Conservation (phyloP, 1,140 invertebrate genomes). For the Pseudomyrmex gracilis region DNA sequence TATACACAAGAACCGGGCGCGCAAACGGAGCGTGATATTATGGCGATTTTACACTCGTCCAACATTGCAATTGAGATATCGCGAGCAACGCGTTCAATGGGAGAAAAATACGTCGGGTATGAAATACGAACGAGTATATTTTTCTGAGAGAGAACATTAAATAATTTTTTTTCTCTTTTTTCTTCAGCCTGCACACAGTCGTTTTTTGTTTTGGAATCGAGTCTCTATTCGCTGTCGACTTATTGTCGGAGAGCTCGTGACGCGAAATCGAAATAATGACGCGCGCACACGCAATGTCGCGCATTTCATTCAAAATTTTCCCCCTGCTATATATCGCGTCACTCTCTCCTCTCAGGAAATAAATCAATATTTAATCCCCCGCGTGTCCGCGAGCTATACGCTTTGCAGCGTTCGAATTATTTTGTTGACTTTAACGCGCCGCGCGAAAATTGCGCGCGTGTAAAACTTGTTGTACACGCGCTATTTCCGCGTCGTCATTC, state of each 20-base stretch:
- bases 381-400: slow-evolving; percentile 19
- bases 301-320: slow-evolving; percentile 22
- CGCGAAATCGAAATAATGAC: neutral
- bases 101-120: neutral
- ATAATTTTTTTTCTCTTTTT: neutral
- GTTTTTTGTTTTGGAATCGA: neutral
- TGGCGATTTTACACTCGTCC: slow-evolving; percentile 6
- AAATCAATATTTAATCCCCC: slow-evolving; percentile 57
- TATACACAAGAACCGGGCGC: neutral
- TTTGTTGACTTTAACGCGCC: slow-evolving; percentile 55
- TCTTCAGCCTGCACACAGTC: neutral
- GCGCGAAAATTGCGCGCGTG: slow-evolving; percentile 49
- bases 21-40: slow-evolving; percentile 30
- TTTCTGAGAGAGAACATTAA: no score
- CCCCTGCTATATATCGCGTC: neutral
- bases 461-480: slow-evolving; percentile 46
- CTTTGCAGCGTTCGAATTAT: slow-evolving; percentile 50
- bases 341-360: slow-evolving; percentile 25
- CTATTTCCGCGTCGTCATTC: slow-evolving; percentile 51
- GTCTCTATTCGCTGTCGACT: slow-evolving; percentile 9
- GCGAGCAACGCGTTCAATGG: neutral
- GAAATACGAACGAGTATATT: neutral
- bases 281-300: neutral
- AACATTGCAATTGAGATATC: slow-evolving; percentile 15
- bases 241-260: slow-evolving; percentile 2